These are phyloP conservation scores for Uromys caudimaculatus DNA, from an alignment of 2,797 vertebrate species.

Conservation along the genomic window DNA sequence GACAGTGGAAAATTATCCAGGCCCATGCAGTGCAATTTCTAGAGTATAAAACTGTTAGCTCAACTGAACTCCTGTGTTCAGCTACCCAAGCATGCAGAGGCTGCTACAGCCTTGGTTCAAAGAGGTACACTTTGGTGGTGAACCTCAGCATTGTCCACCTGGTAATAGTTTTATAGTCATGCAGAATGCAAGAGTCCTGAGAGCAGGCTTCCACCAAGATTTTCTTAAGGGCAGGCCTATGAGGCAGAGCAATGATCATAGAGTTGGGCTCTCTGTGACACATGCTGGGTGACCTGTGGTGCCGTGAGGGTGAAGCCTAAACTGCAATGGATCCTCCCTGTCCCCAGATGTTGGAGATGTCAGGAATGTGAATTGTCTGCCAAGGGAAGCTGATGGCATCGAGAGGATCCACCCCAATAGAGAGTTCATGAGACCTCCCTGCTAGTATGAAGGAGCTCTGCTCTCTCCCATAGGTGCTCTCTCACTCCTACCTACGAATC, in stretches of 20 bases:
- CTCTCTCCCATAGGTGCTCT: neutral
- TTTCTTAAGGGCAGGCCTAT: no score
- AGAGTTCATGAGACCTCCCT: neutral
- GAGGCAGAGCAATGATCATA: neutral
- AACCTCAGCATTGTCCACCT: neutral
- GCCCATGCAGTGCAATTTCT: neutral
- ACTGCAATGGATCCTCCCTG: neutral
- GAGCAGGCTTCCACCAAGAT: neutral
- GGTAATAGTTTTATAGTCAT: no score
- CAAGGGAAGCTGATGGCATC: no score
- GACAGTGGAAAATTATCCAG: neutral
- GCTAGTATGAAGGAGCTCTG: neutral
- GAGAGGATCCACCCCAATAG: neutral
- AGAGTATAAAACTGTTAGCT: neutral
- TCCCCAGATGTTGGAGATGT: no score
- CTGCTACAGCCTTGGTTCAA: neutral
- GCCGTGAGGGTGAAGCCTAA: neutral
- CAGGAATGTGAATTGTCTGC: neutral
- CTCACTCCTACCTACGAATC: neutral
- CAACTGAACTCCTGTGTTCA: neutral
- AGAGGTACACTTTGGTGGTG: neutral
- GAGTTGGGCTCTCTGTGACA: neutral
- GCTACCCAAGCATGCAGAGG: neutral
- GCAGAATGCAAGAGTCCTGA: neutral
- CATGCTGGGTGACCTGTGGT: neutral